Base-by-base conservation (phyloP, 2,888 invertebrate species). In the Beris morrisii region DNA sequence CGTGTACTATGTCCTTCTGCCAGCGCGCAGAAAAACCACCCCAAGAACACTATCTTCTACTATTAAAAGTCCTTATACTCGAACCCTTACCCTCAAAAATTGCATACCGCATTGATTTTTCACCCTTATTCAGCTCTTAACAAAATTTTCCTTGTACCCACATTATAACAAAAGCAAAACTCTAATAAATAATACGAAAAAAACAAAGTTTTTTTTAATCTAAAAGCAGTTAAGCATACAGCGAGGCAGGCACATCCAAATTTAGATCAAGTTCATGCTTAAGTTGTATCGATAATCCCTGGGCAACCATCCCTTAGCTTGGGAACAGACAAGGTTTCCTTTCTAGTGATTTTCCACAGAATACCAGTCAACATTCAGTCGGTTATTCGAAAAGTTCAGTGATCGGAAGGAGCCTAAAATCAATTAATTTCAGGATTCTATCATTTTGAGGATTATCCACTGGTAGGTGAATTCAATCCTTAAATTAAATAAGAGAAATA, bases 241-340 rank as follows among this genome's bases (percentile, higher is more conserved):
- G 9, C 38, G 38, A 38, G 38, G 38, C 38, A 38, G 38, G 38
- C 4, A 38, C 38, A 38, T 38, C 38, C 46, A 46, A 48, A 59
- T 59, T 44, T 59, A 59, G 58, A 59, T 59, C 58, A 59, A 59
- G 58, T 59, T 59, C 58, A 59, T 31, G 31, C 48, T 30, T 2
- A 59, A 59, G 58, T 59, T 59, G 30, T 46, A 30, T 59, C 58
- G 31, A 59, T 59, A 59, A 9, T 46, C n/a, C 58, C 58, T 7
- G 13, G 58, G 46, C 58, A 59, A 59, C 58, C 30, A 31, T 59
- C 48, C 31, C 31, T 30, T 46, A 58, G 30, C 30, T 46, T 45
- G 30, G 3, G 6, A n/a, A n/a, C 11, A 6, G 31, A 32, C 31
- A n/a, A 59, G n/a, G 57, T 44, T 59, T 48, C 44, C 15, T 57